Percentiles rank a stretch among this genome's conserved stretches.
Conservation (phyloP, 2,888 invertebrate genomes). For the Drosophila neonasuta region DNA sequence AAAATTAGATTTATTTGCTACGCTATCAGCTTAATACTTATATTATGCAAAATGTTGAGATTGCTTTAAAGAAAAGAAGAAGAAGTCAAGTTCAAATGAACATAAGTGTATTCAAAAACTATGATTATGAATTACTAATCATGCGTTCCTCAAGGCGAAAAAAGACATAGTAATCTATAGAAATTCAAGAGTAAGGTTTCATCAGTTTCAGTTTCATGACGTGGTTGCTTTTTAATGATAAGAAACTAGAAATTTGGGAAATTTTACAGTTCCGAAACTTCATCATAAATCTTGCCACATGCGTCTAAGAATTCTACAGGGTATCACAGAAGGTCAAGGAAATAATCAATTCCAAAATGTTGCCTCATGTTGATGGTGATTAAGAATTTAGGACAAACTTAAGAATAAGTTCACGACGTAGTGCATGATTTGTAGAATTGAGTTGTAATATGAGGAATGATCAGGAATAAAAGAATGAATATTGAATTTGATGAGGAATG, state of each 20-base stretch:
- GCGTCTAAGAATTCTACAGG: background rate
- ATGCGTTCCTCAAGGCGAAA: background rate
- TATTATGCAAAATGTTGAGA: background rate
- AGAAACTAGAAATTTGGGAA: background rate
- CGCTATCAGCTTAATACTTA: background rate
- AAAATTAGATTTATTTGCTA: background rate
- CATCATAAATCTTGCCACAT: background rate
- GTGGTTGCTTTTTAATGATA: background rate
- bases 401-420: background rate
- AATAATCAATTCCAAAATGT: background rate
- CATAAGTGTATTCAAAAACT: background rate
- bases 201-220: background rate
- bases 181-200: conserved; percentile 12
- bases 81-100: conserved; percentile 2
- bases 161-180: background rate
- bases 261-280: background rate
- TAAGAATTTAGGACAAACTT: background rate
- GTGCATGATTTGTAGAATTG: background rate
- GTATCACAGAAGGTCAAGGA: background rate
- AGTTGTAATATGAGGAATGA: background rate
- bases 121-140: background rate
- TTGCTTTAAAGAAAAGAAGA: background rate
- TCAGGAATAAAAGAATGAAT: background rate
- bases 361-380: background rate
- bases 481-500: background rate